These are phyloP conservation scores for Anabas testudineus DNA, from an alignment of 2,797 vertebrate species.

Conservation along the genomic window DNA sequence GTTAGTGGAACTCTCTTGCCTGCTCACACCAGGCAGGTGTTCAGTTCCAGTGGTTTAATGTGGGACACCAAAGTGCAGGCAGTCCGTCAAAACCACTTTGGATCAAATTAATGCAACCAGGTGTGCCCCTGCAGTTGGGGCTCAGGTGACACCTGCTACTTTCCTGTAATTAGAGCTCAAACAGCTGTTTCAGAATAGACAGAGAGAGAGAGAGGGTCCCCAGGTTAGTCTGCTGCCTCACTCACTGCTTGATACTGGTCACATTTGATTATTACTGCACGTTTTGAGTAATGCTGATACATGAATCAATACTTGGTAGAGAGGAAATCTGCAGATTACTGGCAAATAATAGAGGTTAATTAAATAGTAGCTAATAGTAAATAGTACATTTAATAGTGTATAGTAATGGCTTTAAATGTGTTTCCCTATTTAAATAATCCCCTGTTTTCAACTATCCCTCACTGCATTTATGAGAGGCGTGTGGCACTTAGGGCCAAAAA, in stretches of 20 bases:
- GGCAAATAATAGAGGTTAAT: not conserved
- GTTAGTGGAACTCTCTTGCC: constrained; percentile 31
- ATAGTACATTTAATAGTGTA: too few relatives aligned
- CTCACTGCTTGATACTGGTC: constrained; percentile 63
- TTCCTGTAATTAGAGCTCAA: constrained; percentile 85
- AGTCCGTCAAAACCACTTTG: constrained; percentile 83
- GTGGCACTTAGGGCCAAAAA: constrained; percentile 55
- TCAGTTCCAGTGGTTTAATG: constrained; percentile 73
- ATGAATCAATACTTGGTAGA: constrained; percentile 47
- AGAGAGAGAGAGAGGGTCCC: constrained; percentile 49
- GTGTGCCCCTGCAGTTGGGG: constrained; percentile 78
- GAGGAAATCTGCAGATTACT: constrained; percentile 4
- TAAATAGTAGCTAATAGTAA: too few relatives aligned
- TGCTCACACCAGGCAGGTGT: constrained; percentile 69
- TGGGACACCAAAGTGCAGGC: constrained; percentile 70
- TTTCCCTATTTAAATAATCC: constrained; percentile 48
- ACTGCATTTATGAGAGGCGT: constrained; percentile 38
- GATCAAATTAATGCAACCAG: constrained; percentile 86
- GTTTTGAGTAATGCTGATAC: constrained; percentile 46
- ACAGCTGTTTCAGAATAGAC: constrained; percentile 82
- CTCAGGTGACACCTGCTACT: constrained; percentile 86
- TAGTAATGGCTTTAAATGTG: constrained; percentile 29
- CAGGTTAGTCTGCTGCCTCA: constrained; percentile 49
- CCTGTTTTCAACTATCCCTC: constrained; percentile 30
- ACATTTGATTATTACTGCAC: constrained; percentile 64